Evolutionary conservation across 2,113 vertebrate species (phyloP).

Genomic region (Mormyrus iriodes): DNA sequence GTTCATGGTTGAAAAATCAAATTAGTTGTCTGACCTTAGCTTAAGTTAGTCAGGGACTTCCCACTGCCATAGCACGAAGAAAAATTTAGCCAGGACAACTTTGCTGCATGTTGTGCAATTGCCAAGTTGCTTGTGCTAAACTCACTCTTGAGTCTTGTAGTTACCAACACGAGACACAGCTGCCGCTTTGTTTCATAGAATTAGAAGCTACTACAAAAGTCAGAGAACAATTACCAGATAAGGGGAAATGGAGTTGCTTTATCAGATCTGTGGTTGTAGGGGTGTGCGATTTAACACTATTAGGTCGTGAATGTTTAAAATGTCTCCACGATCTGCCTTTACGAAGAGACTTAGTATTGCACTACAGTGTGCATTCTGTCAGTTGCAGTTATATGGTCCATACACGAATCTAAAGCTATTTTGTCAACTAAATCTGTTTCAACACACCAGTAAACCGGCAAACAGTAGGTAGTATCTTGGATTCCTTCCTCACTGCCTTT

Average conservation of each 20-base stretch:
- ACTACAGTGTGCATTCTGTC: neutral
- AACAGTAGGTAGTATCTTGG: too few species aligned
- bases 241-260: too few species aligned
- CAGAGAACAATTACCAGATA: neutral
- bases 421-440: too few species aligned
- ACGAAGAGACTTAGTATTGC: neutral
- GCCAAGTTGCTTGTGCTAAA: neutral
- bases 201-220: neutral
- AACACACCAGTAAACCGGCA: too few species aligned
- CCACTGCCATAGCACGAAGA: too few species aligned
- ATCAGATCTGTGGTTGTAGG: neutral
- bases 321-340: neutral
- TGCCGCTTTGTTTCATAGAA: too few species aligned
- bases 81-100: neutral
- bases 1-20: neutral
- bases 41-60: too few species aligned
- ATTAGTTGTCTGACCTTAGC: neutral
- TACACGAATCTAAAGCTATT: too few species aligned
- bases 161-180: too few species aligned
- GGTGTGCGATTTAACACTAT: neutral
- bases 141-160: too few species aligned
- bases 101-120: neutral
- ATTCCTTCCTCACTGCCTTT: too few species aligned
- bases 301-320: neutral
- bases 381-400: too few species aligned